Base-by-base conservation (phyloP, 2,888 invertebrate genomes). In the Busseola fusca region DNA sequence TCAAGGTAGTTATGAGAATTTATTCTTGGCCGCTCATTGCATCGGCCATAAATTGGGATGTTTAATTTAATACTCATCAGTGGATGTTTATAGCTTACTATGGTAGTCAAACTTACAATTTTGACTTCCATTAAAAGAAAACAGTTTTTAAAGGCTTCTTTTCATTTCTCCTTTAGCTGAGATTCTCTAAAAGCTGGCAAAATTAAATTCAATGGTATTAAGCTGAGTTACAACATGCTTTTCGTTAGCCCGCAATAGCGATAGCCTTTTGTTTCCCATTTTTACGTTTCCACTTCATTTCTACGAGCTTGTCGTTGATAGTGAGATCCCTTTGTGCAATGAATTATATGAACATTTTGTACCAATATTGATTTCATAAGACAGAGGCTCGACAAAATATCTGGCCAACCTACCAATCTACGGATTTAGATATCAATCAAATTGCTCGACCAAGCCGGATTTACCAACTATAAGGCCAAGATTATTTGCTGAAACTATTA, bases 221-320 rank as follows among this genome's bases (percentile, higher is more conserved):
- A 84, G 78, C 66, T 59, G 64, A 84, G 76, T 76, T 81, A 82
- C 76, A 78, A 77, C 10, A 63, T 30, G 77, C 37, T 82, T 81
- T 81, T 56, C 70, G 70, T 69, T 77, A 70, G 66, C 65, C 77
- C 69, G 78, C 76, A 84, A 76, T 77, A 77, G 75, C 56, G 74
- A 74, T 42, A 72, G 56, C 57, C 70, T 72, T 82, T 78, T 67
- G 68, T 68, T 79, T 65, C 34, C 30, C 3, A 66, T 80, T 79
- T 79, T 69, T 80, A 66, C 56, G 59, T 64, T 64, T 62, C 50
- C 30, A 74, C 48, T 60, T 62, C 30, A 69, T 69, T 83, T 67
- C 54, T 59, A 65, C 25, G 52, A 72, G 25, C 21, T 59, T 67
- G 34, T 60, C 60, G 71, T 64, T 64, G 57, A 76, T 58, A 64